Conservation (phyloP, 2,113 vertebrate species). For the Hyaena hyaena region DNA sequence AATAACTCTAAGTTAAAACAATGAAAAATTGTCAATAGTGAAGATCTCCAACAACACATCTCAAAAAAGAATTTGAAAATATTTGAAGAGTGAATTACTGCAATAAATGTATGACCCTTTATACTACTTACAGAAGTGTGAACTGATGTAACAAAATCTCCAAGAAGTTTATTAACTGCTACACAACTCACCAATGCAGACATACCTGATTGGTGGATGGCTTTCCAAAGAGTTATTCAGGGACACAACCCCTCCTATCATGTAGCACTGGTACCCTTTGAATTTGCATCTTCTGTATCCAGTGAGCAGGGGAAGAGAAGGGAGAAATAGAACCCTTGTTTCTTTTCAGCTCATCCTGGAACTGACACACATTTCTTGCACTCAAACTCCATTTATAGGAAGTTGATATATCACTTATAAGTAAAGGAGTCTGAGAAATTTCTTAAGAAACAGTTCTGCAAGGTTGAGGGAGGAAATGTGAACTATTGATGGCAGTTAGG, state of each 20-base stretch:
- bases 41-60: neutral
- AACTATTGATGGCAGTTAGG: neutral
- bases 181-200: fast-evolving
- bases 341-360: neutral
- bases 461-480: neutral
- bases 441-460: neutral
- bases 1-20: neutral
- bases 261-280: neutral
- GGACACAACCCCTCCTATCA: neutral
- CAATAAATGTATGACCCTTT: neutral
- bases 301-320: neutral
- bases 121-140: neutral
- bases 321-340: neutral
- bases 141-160: neutral
- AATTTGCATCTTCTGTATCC: neutral
- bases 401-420: neutral
- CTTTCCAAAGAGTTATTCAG: neutral
- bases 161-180: neutral
- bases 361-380: neutral
- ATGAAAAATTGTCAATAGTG: neutral
- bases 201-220: neutral
- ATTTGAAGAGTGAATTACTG: neutral
- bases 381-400: neutral
- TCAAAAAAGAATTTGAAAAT: neutral
- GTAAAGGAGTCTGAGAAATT: neutral